These are phyloP conservation scores for Conus ventricosus DNA, from an alignment of 1,140 invertebrate genomes.

Conservation along the genomic window DNA sequence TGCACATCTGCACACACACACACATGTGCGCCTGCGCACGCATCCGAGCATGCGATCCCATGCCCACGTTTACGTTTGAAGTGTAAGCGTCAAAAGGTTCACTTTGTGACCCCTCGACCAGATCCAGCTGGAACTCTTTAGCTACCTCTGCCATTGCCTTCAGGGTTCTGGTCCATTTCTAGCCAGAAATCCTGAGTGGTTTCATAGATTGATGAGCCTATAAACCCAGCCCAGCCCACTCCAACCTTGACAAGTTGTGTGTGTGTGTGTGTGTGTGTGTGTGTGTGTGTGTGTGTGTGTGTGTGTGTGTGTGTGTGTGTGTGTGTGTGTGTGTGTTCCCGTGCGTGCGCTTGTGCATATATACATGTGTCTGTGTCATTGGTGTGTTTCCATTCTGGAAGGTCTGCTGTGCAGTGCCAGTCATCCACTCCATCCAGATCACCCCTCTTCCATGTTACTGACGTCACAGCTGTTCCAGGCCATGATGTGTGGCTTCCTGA, in stretches of 20 bases:
- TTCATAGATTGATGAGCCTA: too few species aligned
- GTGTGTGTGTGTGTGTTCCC: background rate
- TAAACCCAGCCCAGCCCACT: too few species aligned
- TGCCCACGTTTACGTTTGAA: background rate
- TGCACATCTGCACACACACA: background rate
- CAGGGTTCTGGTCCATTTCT: background rate
- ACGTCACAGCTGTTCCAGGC: too few species aligned
- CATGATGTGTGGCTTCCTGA: too few species aligned
- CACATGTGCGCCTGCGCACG: background rate
- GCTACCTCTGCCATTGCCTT: background rate
- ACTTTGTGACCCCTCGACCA: background rate
- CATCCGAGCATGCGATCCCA: background rate
- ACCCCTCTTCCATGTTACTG: too few species aligned
- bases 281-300: background rate
- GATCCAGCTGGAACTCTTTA: background rate
- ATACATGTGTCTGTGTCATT: background rate
- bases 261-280: background rate
- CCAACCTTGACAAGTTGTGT: background rate
- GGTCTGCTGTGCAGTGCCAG: constrained; percentile 20
- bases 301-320: background rate
- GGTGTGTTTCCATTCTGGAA: constrained; percentile 1
- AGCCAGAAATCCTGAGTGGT: background rate
- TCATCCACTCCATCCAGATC: too few species aligned
- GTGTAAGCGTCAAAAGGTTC: background rate
- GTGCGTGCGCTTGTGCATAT: background rate